Conservation (phyloP, 37 sponge, comb jelly and placozoan genomes). For the Crambe crambe region DNA sequence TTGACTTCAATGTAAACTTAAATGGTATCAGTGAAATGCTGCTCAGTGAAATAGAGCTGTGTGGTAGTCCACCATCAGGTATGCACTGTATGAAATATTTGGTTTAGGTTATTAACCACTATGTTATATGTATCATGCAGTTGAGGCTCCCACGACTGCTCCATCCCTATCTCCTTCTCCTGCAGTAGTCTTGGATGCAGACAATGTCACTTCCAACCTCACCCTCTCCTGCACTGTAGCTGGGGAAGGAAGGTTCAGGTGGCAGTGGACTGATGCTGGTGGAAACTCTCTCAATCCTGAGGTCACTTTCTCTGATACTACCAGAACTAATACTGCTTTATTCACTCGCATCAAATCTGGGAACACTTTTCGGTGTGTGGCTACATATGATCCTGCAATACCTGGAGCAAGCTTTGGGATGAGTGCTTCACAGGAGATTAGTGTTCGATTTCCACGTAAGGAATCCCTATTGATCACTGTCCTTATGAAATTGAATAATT, state of each 20-base stretch:
- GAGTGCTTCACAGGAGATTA: not conserved
- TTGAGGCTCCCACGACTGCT: not conserved
- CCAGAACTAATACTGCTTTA: constrained; percentile 31
- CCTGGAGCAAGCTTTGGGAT: not conserved
- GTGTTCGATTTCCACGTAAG: constrained; percentile 11
- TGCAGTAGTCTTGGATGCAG: not conserved
- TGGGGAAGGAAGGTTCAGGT: constrained; percentile 43
- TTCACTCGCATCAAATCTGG: constrained; percentile 10
- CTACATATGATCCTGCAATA: constrained; percentile 8
- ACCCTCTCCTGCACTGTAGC: constrained; percentile 52
- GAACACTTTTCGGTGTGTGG: constrained; percentile 17
- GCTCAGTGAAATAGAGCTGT: constrained; percentile 57
- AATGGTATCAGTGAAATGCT: constrained; percentile 9
- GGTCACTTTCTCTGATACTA: constrained; percentile 31
- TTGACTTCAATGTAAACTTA: constrained; percentile 8
- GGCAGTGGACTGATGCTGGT: constrained; percentile 33
- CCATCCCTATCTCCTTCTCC: not conserved
- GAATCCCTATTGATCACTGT: too few species aligned
- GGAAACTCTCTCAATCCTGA: not conserved
- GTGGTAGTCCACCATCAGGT: constrained; percentile 8
- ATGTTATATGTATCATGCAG: too few species aligned
- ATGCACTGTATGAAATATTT: too few species aligned
- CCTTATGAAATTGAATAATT: too few species aligned
- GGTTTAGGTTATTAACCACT: too few species aligned
- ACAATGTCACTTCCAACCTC: not conserved